Evolutionary conservation across 1,140 invertebrate genomes (phyloP).

Genomic region (Zaprionus africanus): DNA sequence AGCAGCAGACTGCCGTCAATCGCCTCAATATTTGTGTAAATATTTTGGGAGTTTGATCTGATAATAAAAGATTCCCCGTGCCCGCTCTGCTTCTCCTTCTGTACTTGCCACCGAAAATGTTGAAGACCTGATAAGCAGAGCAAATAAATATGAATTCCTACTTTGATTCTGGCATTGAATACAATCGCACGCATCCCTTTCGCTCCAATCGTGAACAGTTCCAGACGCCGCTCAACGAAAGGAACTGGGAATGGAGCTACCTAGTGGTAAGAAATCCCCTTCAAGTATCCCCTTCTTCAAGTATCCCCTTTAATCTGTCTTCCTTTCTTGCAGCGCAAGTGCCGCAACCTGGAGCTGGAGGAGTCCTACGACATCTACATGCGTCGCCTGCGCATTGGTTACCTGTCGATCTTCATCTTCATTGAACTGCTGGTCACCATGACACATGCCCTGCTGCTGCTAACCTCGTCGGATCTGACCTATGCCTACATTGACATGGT

Average conservation of each 20-base stretch:
- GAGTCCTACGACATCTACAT: constrained; percentile 90
- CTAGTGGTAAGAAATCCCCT: constrained; percentile 85
- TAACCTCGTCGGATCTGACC: constrained; percentile 83
- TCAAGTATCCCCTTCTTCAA: neutral
- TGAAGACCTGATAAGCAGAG: constrained; percentile 20
- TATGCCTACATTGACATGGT: constrained; percentile 82
- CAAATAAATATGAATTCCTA: constrained; percentile 69
- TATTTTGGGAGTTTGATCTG: constrained; percentile 62
- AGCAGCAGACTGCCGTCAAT: constrained; percentile 16
- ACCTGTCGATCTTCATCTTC: constrained; percentile 90
- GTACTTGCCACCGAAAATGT: constrained; percentile 52
- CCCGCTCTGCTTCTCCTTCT: neutral
- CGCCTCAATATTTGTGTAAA: constrained; percentile 42
- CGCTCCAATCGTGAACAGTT: constrained; percentile 47
- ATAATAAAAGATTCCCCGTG: constrained; percentile 30
- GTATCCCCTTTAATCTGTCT: neutral
- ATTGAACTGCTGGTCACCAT: constrained; percentile 88
- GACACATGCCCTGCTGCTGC: constrained; percentile 86
- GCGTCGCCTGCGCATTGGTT: constrained; percentile 90
- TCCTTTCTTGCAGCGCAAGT: constrained; percentile 87
- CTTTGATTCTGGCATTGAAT: constrained; percentile 68
- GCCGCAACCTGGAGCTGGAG: constrained; percentile 89
- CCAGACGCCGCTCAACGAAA: constrained; percentile 65
- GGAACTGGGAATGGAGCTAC: constrained; percentile 87
- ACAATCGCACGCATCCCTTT: constrained; percentile 57